Evolutionary conservation across 1,140 invertebrate genomes (phyloP), one percentile per base, ranked within the genome.

Genomic region (Mycetomoellerius zeteki): DNA sequence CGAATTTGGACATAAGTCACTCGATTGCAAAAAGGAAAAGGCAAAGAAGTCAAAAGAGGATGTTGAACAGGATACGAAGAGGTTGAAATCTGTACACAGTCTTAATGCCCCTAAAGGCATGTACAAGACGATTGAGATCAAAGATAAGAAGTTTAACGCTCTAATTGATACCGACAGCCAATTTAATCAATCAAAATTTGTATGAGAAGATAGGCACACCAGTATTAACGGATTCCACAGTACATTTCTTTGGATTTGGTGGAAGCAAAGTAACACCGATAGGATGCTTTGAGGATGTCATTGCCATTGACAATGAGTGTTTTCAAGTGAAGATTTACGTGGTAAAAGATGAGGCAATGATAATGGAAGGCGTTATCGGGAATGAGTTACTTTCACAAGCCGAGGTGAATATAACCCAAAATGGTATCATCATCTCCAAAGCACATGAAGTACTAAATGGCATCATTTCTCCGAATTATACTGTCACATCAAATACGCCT

Each of bases 301-400:
- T 67, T 2, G 2, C 2, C 3, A 67, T 37, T 2, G 21, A 50
- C 12, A 5, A 4, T 0, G 12, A 69, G 0, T 0, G 21, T 3
- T 47, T 47, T 4, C 65, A 12, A 4, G 65, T 50, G 16, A 69
- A 3, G 2, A 50, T 69, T 7, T 69, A 69, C 3, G 37, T 69
- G 1, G 12, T 69, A 24, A 2, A n/a, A 0, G 21, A 69, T 24
- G 65, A 69, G 0, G 65, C 16, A 6, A 69, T 69, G 65, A 69
- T 0, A 0, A 47, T 69, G 37, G 21, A 50, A 2, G 12, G 12
- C 0, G n/a, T 69, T 0, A 5, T 69, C 2, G 37, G 65, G 12
- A 69, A 69, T 19, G 21, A 69, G 16, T 24, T 69, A 24, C 12
- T 69, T 7, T 69, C 65, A 1, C 65, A 69, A 24, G 65, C 37